Evolutionary conservation across 2,113 vertebrate genomes (phyloP).

Genomic region (Pygoscelis antarcticus): DNA sequence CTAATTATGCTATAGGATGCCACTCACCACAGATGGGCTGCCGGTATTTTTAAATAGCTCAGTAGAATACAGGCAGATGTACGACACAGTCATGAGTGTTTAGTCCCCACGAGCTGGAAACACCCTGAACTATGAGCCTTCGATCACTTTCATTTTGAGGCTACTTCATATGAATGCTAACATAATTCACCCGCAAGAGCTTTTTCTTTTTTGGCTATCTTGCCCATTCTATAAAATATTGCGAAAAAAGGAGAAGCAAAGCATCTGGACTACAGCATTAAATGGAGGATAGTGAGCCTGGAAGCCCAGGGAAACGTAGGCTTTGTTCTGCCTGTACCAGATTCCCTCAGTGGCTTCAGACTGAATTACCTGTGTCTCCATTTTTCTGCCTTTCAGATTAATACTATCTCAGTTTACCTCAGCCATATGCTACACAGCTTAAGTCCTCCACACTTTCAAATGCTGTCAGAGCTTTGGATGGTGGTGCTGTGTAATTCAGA

Average conservation of each 20-base stretch:
- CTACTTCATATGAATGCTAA: not conserved
- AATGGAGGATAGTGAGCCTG: not conserved
- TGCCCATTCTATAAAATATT: not conserved
- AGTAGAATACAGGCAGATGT: not conserved
- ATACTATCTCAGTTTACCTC: not conserved
- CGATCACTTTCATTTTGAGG: not conserved
- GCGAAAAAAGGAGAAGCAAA: not conserved
- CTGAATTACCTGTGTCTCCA: not conserved
- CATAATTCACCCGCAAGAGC: not conserved
- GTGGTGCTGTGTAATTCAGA: not conserved
- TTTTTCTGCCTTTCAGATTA: not conserved
- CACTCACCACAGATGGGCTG: not conserved
- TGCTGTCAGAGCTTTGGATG: not conserved
- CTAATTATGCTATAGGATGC: not conserved
- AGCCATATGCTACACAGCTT: not conserved
- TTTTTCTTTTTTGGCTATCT: not conserved
- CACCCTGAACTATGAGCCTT: not conserved
- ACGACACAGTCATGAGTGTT: rapidly evolving
- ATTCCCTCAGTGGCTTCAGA: not conserved
- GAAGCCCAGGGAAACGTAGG: not conserved
- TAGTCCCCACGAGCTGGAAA: not conserved
- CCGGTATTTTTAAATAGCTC: not conserved
- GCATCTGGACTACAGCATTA: not conserved
- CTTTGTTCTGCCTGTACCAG: not conserved
- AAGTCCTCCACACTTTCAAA: not conserved